These are phyloP conservation scores for Mesitornis unicolor DNA, from an alignment of 2,113 vertebrate species.

Conservation along the genomic window DNA sequence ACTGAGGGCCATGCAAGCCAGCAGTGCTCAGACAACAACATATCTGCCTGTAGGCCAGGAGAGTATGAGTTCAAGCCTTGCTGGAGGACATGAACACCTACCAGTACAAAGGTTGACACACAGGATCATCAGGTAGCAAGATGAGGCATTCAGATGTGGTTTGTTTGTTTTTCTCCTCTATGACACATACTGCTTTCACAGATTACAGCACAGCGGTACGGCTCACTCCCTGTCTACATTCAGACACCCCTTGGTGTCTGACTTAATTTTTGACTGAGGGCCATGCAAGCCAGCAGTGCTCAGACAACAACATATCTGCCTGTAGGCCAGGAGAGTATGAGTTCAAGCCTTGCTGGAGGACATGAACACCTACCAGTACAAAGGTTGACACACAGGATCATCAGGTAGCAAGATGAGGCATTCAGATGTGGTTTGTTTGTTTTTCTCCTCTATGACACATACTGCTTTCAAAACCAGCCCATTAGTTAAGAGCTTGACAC, in stretches of 20 bases:
- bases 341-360: not conserved
- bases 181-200: not conserved
- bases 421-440: not conserved
- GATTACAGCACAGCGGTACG: not conserved
- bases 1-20: accelerated
- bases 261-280: not conserved
- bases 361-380: accelerated
- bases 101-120: not conserved
- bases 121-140: not conserved
- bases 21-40: not conserved
- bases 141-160: not conserved
- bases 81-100: accelerated
- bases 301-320: not conserved
- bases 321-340: not conserved
- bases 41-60: not conserved
- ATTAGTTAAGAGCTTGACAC: not conserved
- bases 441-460: not conserved
- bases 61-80: not conserved
- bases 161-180: not conserved
- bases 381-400: not conserved
- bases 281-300: accelerated
- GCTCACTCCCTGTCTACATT: not conserved
- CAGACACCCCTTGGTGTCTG: not conserved
- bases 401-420: not conserved
- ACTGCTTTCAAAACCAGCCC: not conserved